Evolutionary conservation across 2,797 vertebrate genomes (phyloP).

Genomic region (Clarias laeviceps): DNA sequence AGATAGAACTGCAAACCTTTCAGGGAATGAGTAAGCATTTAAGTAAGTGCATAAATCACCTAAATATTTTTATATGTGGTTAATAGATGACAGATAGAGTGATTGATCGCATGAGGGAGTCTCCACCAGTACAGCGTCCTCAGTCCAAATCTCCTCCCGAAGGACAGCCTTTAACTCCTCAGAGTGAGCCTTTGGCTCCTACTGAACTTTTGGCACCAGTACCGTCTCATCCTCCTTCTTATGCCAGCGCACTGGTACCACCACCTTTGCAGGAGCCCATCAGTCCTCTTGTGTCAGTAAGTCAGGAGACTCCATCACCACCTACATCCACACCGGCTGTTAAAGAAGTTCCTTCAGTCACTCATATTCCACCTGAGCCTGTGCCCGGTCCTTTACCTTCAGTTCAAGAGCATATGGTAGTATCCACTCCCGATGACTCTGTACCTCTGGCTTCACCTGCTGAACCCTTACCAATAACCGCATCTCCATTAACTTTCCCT

Average conservation of each 20-base stretch:
- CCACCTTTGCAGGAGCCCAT: slow-evolving; percentile 45
- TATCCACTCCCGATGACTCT: slow-evolving; percentile 30
- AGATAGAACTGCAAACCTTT: not conserved
- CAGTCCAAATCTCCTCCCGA: slow-evolving; percentile 35
- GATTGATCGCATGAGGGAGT: slow-evolving; percentile 86
- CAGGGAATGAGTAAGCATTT: not conserved
- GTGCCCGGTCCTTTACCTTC: slow-evolving; percentile 4
- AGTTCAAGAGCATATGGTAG: slow-evolving; percentile 30
- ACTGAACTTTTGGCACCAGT: slow-evolving; percentile 52
- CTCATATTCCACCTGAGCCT: not conserved
- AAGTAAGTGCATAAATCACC: not conserved
- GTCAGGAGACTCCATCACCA: slow-evolving; percentile 25
- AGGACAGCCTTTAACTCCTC: slow-evolving; percentile 36
- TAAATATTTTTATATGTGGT: slow-evolving; percentile 22
- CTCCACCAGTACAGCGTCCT: slow-evolving; percentile 58
- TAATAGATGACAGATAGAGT: slow-evolving; percentile 86
- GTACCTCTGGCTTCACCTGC: not conserved
- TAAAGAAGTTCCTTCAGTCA: slow-evolving; percentile 12
- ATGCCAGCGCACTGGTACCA: slow-evolving; percentile 30
- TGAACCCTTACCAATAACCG: not conserved
- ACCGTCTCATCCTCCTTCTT: slow-evolving; percentile 49
- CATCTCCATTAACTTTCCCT: not conserved
- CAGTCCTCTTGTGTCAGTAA: slow-evolving; percentile 9
- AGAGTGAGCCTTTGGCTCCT: slow-evolving; percentile 39
- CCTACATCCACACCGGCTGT: not conserved